These are phyloP conservation scores for Drosophila helvetica DNA, from an alignment of 2,888 invertebrate species.

Conservation along the genomic window DNA sequence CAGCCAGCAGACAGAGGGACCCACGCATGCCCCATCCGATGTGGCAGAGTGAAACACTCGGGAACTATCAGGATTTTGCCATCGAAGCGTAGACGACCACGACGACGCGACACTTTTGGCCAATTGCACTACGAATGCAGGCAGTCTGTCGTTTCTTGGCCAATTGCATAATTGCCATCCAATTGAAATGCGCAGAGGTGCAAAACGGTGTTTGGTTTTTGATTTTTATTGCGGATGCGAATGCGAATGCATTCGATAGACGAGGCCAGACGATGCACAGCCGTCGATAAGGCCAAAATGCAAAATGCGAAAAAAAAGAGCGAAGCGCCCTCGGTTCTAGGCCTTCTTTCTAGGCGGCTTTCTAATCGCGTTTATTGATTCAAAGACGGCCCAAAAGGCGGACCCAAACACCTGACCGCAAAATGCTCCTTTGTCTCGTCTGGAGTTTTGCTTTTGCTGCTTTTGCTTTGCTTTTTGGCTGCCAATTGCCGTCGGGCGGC, in stretches of 20 bases:
- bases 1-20: slow-evolving; percentile 46
- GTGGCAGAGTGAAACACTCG: slow-evolving; percentile 4
- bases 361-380: slow-evolving; percentile 78
- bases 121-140: slow-evolving; percentile 46
- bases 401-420: slow-evolving; percentile 28
- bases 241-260: slow-evolving; percentile 27
- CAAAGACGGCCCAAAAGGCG: slow-evolving; percentile 63
- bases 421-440: slow-evolving; percentile 31
- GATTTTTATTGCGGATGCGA: slow-evolving; percentile 75
- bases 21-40: slow-evolving; percentile 55
- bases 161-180: slow-evolving; percentile 54
- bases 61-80: slow-evolving; percentile 30
- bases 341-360: slow-evolving; percentile 42
- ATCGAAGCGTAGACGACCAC: slow-evolving; percentile 55
- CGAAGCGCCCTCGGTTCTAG: slow-evolving; percentile 46
- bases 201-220: slow-evolving; percentile 46
- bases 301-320: no score
- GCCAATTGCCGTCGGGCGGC: slow-evolving; percentile 62
- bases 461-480: slow-evolving; percentile 61
- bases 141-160: slow-evolving; percentile 27
- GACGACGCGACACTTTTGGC: slow-evolving; percentile 65
- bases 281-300: slow-evolving; percentile 55
- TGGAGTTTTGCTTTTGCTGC: slow-evolving; percentile 30
- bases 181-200: slow-evolving; percentile 66
- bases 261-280: slow-evolving; percentile 69